Evolutionary conservation across 1,140 invertebrate species (phyloP), one percentile per base, ranked within the genome.

Genomic region (Ephestia elutella): DNA sequence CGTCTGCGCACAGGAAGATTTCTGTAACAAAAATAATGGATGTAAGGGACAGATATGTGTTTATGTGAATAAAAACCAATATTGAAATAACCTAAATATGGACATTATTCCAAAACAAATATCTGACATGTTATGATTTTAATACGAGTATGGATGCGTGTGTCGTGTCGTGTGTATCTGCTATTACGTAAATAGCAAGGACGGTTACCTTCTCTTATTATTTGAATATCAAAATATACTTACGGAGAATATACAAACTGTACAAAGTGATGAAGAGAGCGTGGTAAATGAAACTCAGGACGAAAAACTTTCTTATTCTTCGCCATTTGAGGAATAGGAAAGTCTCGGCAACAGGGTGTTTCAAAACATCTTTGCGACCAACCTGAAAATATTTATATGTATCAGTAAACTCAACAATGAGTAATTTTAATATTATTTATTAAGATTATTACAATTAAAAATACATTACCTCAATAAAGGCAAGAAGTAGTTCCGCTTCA

Each of bases 281-380:
- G 69, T 96, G 95, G 75, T 95, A 96, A 20, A 94, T 88, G 15
- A 96, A 86, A 68, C 94, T 95, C 57, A 95, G 89, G 0, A 96
- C 87, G 69, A 96, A 96, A 78, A 96, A 96, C 79, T 95, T 95
- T 38, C 95, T 89, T 54, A 96, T 95, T 68, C 92, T 90, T 18
- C 93, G 83, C 95, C 95, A 96, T 89, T 96, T 96, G 3, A 96
- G 81, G 62, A 94, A 93, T 0, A 96, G 80, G 71, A 96, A 96
- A 9, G 94, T 95, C 74, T 95, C 94, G 60, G 93, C 94, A 0
- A 96, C 89, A 0, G 95, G 94, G 86, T 96, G 95, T 78, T 95
- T 94, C 0, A 96, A 80, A 18, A 96, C 86, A 28, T 94, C 92
- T 65, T 92, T 91, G 59, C 94, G 92, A 2, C 94, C 94, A 0